Percentiles rank a stretch among this genome's conserved stretches.
Evolutionary conservation across 2,797 vertebrate species (phyloP).

Genomic region (Harpagifer antarcticus): DNA sequence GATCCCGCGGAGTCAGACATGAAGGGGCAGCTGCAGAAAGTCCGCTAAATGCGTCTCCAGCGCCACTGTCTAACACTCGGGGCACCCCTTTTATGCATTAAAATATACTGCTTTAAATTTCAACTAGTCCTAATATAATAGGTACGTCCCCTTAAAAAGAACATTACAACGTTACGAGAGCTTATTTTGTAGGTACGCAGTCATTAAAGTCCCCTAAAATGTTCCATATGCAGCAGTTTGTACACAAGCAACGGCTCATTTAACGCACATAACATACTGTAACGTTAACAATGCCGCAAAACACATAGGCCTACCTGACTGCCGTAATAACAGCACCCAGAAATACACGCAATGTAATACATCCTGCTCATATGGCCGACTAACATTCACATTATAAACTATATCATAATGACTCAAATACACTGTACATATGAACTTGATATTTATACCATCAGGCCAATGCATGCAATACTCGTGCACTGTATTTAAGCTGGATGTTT

Average conservation of each 20-base stretch:
- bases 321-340: conserved; percentile 29
- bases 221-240: conserved; percentile 37
- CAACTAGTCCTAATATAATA: conserved; percentile 6
- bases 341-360: conserved; percentile 44
- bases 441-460: conserved; percentile 43
- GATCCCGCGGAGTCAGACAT: conserved; percentile 70
- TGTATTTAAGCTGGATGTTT: conserved; percentile 29
- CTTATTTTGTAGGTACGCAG: conserved; percentile 25
- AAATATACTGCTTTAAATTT: conserved; percentile 25
- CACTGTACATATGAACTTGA: conserved; percentile 20
- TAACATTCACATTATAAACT: conserved; percentile 20
- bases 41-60: conserved; percentile 61
- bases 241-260: conserved; percentile 24
- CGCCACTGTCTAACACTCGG: conserved; percentile 40
- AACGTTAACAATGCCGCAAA: conserved; percentile 12
- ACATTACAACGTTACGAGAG: neutral
- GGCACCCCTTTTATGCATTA: conserved; percentile 33
- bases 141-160: neutral
- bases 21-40: conserved; percentile 68
- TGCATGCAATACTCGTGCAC: conserved; percentile 33
- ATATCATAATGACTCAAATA: conserved; percentile 21
- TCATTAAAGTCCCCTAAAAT: conserved; percentile 13
- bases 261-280: neutral
- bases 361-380: conserved; percentile 17
- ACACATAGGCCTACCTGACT: conserved; percentile 1